These are phyloP conservation scores for Xiphorhynchus elegans DNA, from an alignment of 2,113 vertebrate species.

Conservation along the genomic window DNA sequence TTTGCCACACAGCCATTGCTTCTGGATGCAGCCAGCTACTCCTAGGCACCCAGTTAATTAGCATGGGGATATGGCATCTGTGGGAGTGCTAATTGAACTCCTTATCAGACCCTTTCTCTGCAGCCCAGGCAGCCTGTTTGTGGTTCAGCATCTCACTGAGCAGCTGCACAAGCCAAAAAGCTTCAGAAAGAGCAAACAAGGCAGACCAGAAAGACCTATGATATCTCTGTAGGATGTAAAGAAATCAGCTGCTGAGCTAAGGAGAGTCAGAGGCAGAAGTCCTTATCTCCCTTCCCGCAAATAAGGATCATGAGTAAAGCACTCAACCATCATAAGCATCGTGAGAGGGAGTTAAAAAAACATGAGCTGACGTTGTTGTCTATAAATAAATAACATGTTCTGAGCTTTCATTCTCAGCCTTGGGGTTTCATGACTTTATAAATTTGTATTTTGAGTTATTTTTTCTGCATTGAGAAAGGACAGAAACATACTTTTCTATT, in stretches of 20 bases:
- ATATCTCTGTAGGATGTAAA: background rate
- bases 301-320: slow-evolving; percentile 30
- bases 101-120: background rate
- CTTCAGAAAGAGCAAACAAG: background rate
- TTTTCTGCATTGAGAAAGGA: background rate
- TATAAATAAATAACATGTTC: slow-evolving; percentile 28
- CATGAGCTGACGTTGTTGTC: background rate
- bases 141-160: background rate
- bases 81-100: background rate
- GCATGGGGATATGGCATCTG: background rate
- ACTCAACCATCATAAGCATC: slow-evolving; percentile 3
- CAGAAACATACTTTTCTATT: background rate
- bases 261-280: background rate
- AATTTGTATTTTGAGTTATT: background rate
- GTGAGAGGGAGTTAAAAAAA: background rate
- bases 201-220: background rate
- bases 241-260: background rate
- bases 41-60: accelerated
- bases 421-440: background rate
- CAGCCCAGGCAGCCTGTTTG: background rate
- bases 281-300: slow-evolving; percentile 34
- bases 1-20: background rate
- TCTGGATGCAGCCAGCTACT: background rate
- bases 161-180: background rate
- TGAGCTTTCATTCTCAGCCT: background rate